Conservation (phyloP, 2,113 vertebrate genomes). For the Mobula hypostoma region DNA sequence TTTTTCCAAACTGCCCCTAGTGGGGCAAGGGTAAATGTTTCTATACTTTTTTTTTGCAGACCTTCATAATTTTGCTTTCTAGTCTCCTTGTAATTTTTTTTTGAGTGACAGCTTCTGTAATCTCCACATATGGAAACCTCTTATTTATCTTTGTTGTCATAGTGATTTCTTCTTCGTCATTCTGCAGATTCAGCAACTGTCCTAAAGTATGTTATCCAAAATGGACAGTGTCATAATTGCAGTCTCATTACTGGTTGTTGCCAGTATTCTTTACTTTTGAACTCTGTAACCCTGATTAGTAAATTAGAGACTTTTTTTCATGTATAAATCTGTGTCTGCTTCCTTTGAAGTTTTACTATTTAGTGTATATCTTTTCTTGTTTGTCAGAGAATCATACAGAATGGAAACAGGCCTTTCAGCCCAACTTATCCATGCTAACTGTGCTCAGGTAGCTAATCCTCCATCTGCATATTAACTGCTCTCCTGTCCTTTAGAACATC, state of each 20-base stretch:
- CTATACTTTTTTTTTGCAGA: not conserved
- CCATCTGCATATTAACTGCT: no score
- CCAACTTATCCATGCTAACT: no score
- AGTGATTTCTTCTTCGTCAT: not conserved
- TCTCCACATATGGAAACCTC: not conserved
- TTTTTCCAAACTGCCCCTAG: not conserved
- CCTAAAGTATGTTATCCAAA: not conserved
- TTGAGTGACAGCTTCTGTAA: not conserved
- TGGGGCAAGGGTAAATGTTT: not conserved
- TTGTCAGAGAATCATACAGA: not conserved
- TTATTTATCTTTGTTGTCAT: constrained; percentile 1
- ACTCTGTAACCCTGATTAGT: not conserved
- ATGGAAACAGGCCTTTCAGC: no score
- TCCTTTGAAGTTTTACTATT: not conserved
- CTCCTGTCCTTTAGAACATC: no score
- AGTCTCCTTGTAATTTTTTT: not conserved
- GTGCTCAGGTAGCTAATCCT: no score
- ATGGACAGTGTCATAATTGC: not conserved
- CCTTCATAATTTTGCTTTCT: not conserved
- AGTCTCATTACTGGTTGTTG: not conserved
- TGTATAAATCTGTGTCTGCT: not conserved
- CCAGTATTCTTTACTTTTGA: not conserved
- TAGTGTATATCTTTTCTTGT: not conserved
- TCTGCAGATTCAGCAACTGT: not conserved
- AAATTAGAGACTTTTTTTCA: not conserved